Evolutionary conservation across 2,888 invertebrate species (phyloP).

Genomic region (Lasioglossum pauxillum): DNA sequence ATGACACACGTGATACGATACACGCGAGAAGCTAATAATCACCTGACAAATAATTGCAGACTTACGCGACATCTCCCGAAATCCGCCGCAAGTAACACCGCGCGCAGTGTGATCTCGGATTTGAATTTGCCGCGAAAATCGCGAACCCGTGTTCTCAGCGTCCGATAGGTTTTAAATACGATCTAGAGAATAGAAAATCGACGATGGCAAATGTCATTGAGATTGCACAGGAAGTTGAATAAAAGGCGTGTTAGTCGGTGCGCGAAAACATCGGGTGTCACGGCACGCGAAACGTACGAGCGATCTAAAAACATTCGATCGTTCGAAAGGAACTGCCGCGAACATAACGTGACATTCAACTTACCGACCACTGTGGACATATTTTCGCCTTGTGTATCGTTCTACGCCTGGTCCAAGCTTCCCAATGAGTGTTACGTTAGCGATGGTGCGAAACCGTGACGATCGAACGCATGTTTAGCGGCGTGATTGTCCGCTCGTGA

Average conservation of each 20-base stretch:
- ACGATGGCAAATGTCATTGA: background rate
- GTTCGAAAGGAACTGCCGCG: conserved; percentile 22
- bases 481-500: conserved; percentile 53
- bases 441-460: conserved; percentile 50
- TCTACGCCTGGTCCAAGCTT: conserved; percentile 46
- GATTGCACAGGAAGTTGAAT: background rate
- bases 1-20: conserved; percentile 48
- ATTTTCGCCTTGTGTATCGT: conserved; percentile 61
- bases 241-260: background rate
- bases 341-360: conserved; percentile 68
- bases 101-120: background rate
- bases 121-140: background rate
- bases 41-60: conserved; percentile 35
- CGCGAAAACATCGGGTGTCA: conserved; percentile 5
- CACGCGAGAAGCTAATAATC: conserved; percentile 26
- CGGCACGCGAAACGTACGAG: conserved; percentile 11
- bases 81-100: conserved; percentile 31
- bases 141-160: background rate
- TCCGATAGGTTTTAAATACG: background rate
- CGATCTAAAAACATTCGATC: conserved; percentile 61
- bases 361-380: conserved; percentile 79
- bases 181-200: background rate
- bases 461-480: conserved; percentile 65
- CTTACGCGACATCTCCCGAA: conserved; percentile 67
- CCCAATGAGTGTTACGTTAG: conserved; percentile 56